Evolutionary conservation across 2,113 vertebrate genomes (phyloP).

Genomic region (Ptychochromis oligacanthus): DNA sequence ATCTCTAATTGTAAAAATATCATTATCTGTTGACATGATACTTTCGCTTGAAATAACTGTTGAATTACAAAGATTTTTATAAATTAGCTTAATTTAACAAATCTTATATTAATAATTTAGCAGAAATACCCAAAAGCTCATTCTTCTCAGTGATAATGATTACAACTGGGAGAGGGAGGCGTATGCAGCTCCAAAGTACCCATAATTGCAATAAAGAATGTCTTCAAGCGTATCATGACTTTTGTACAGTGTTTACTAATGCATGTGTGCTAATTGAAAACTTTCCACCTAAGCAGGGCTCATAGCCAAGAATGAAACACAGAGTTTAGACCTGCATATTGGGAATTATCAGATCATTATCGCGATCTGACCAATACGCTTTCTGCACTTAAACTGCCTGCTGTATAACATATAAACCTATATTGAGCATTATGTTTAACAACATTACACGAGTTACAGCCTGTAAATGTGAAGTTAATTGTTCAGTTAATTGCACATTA

Average conservation of each 20-base stretch:
- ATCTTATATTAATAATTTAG: conserved; percentile 31
- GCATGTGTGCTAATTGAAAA: conserved; percentile 32
- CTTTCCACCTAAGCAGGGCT: conserved; percentile 28
- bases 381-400: neutral
- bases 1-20: neutral
- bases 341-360: neutral
- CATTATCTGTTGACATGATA: neutral
- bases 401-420: conserved; percentile 28
- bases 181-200: neutral
- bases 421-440: conserved; percentile 44
- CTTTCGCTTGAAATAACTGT: neutral
- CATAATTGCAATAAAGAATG: conserved; percentile 40
- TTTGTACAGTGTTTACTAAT: conserved; percentile 47
- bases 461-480: conserved; percentile 66
- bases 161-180: conserved; percentile 7
- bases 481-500: conserved; percentile 66
- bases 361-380: neutral
- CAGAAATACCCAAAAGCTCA: conserved; percentile 10
- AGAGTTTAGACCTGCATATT: conserved; percentile 3
- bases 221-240: conserved; percentile 42
- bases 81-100: conserved; percentile 26
- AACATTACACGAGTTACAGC: conserved; percentile 35
- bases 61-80: neutral
- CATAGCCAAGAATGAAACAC: neutral
- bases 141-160: conserved; percentile 28